phyloP scores from a whole-genome alignment of 2,797 vertebrate species.

The Urophycis tenuis region DNA sequence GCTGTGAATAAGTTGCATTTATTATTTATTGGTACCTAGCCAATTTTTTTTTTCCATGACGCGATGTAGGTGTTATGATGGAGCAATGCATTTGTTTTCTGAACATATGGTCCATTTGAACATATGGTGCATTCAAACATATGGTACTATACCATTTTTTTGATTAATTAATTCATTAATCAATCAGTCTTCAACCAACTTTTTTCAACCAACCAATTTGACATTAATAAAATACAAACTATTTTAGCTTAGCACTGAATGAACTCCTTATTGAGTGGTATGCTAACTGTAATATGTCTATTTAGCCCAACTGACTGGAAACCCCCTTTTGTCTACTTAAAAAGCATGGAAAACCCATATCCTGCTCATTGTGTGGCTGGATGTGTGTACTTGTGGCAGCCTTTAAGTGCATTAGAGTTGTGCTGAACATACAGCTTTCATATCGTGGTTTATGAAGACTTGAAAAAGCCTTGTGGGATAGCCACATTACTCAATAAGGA shows the following conservation, averaged over 20 bases:
- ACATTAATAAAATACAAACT: neutral
- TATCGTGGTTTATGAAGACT: slow-evolving; percentile 72
- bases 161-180: neutral
- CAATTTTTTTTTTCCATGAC: neutral
- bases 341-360: slow-evolving; percentile 88
- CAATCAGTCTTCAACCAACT: slow-evolving; percentile 1
- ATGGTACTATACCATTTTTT: neutral
- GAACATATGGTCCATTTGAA: neutral
- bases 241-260: neutral
- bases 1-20: neutral
- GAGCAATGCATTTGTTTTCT: neutral
- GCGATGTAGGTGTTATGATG: neutral
- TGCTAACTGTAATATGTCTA: neutral
- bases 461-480: slow-evolving; percentile 65
- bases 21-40: neutral
- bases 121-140: slow-evolving; percentile 4
- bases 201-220: neutral
- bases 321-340: slow-evolving; percentile 76
- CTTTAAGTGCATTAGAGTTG: slow-evolving; percentile 74
- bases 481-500: slow-evolving; percentile 57
- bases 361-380: slow-evolving; percentile 72
- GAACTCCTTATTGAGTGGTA: neutral
- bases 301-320: slow-evolving; percentile 73
- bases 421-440: slow-evolving; percentile 76
- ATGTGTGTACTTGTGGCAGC: slow-evolving; percentile 68